These are phyloP conservation scores for Willisornis vidua DNA, from an alignment of 2,113 vertebrate genomes.

Conservation along the genomic window DNA sequence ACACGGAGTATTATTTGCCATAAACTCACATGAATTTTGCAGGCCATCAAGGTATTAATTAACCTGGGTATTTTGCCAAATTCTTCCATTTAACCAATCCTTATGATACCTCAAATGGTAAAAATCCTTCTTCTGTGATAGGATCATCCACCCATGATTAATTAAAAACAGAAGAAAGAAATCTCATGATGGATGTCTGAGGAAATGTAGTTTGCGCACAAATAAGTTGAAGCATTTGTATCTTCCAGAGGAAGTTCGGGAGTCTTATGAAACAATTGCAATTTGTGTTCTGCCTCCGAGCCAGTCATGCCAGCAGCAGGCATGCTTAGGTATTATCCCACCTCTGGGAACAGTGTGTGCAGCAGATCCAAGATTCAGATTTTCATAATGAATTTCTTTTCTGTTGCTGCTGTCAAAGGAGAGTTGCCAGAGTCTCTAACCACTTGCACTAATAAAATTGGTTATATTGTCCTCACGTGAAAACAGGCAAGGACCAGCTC, in stretches of 20 bases:
- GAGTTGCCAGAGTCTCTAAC: not conserved
- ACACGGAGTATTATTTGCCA: not conserved
- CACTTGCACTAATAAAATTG: constrained; percentile 2
- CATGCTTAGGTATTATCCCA: constrained; percentile 8
- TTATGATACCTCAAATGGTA: not conserved
- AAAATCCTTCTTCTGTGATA: not conserved
- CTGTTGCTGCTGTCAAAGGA: not conserved
- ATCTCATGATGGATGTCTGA: not conserved
- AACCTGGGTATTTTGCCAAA: not conserved
- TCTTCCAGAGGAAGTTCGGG: not conserved
- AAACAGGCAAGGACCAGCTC: not conserved
- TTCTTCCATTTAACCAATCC: not conserved
- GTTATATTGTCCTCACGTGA: not conserved
- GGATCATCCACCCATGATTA: not conserved
- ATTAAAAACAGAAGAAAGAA: not conserved
- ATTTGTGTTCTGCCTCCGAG: constrained; percentile 12
- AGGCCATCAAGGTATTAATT: not conserved
- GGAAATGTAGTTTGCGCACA: not conserved
- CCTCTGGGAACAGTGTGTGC: not conserved
- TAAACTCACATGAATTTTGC: not conserved
- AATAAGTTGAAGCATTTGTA: not conserved
- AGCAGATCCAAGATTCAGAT: constrained; percentile 21
- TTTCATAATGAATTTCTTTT: constrained; percentile 15
- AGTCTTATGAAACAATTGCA: not conserved
- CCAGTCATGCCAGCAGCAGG: not conserved